These are phyloP conservation scores for Panorpa germanica DNA, from an alignment of 2,888 invertebrate genomes.

Conservation along the genomic window DNA sequence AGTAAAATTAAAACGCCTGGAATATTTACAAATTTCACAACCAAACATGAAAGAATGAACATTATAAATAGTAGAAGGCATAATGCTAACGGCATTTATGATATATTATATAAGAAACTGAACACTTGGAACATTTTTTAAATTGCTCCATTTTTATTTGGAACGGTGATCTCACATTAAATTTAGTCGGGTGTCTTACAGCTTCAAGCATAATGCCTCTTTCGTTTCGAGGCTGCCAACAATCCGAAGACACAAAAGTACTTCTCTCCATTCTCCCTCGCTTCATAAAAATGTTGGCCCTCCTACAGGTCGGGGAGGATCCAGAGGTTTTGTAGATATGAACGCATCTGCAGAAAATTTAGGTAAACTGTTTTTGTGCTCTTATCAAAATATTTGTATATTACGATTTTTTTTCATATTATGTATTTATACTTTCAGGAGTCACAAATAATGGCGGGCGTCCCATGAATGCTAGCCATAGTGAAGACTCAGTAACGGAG, in stretches of 20 bases:
- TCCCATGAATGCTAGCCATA: slow-evolving; percentile 50
- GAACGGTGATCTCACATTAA: slow-evolving; percentile 10
- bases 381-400: slow-evolving; percentile 8
- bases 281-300: slow-evolving; percentile 19
- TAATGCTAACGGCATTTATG: no score
- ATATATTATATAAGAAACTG: no score
- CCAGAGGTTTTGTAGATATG: slow-evolving; percentile 45
- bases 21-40: no score
- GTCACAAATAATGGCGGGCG: slow-evolving; percentile 28
- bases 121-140: slow-evolving; percentile 9
- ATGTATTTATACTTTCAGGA: slow-evolving; percentile 19
- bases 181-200: slow-evolving; percentile 54
- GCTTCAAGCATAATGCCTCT: slow-evolving; percentile 86
- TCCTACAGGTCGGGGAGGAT: slow-evolving; percentile 17
- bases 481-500: slow-evolving; percentile 67
- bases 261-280: slow-evolving; percentile 55
- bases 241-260: slow-evolving; percentile 64
- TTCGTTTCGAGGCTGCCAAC: slow-evolving; percentile 83
- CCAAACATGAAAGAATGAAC: no score
- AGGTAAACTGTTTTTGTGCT: slow-evolving; percentile 25
- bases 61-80: no score
- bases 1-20: no score
- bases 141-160: slow-evolving; percentile 1
- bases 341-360: slow-evolving; percentile 58
- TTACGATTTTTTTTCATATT: slow-evolving; percentile 13